Evolutionary conservation across 2,888 invertebrate genomes (phyloP), one percentile per base, ranked within the genome.

Genomic region (Imbricaverruca yamaguchii): DNA sequence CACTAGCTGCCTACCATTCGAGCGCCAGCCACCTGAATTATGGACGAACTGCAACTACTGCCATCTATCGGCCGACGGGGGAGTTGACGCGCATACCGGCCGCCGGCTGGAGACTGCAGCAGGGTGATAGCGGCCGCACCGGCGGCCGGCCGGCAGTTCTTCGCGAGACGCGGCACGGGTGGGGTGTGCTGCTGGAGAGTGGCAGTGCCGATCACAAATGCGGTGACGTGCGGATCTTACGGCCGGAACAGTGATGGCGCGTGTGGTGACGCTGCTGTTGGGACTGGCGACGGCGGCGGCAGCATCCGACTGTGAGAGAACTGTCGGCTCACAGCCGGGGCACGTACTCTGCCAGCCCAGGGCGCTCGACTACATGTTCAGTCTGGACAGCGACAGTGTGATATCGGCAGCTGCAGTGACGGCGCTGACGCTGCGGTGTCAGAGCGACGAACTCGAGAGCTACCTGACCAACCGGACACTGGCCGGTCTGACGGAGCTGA

Each of bases 381-480:
- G 81, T 74, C 78, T 83, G 69, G 82, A 82, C 25, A 81, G 83
- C 61, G 63, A 83, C 57, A 82, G 65, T 55, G 77, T 81, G 57
- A 80, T 80, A 13, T 65, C 82, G n/a, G 82, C 80, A n/a, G 82
- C 82, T 21, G 63, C 69, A 39, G 82, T 84, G 15, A 81, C 80
- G n/a, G 77, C 81, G 7, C 81, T 84, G n/a, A 80, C 81, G 8
- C 69, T 84, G 13, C 65, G 91, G 85, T 95, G 95, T 88, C 93
- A 92, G 87, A 92, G 92, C 86, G 91, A 92, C 83, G 89, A 93
- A 82, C 92, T 93, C 86, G 94, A 94, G 89, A 94, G 94, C 88
- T 90, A 92, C 82, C 88, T 95, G 56, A 56, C 80, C 21, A 80
- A 82, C 65, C 61, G 56, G 56, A 82, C 81, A 84, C 81, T 84